These are phyloP conservation scores for Misgurnus mizolepis DNA, from an alignment of 2,113 vertebrate genomes.

Conservation along the genomic window DNA sequence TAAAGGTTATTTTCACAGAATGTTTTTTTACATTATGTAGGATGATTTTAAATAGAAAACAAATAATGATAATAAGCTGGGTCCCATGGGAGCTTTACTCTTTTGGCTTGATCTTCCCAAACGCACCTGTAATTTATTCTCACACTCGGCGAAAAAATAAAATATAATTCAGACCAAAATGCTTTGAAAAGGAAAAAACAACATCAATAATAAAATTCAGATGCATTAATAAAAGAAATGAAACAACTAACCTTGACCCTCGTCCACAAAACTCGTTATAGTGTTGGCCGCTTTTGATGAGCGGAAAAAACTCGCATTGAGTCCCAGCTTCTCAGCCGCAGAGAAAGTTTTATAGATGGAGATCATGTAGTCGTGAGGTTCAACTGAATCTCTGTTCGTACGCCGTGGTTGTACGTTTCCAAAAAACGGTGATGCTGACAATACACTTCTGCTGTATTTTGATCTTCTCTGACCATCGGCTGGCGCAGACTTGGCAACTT, in stretches of 20 bases:
- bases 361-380: slow-evolving; percentile 96
- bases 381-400: slow-evolving; percentile 59
- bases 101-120: not conserved
- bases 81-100: too few relatives aligned
- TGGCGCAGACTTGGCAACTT: slow-evolving; percentile 47
- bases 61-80: too few relatives aligned
- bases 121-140: not conserved
- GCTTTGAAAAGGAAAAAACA: not conserved
- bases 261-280: slow-evolving; percentile 94
- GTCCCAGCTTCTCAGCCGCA: slow-evolving; percentile 86
- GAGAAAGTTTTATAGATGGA: slow-evolving; percentile 92
- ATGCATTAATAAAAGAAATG: not conserved
- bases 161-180: not conserved
- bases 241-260: slow-evolving; percentile 81
- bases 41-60: too few relatives aligned
- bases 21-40: too few relatives aligned
- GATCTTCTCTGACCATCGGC: slow-evolving; percentile 57
- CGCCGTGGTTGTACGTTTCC: slow-evolving; percentile 52
- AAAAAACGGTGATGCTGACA: slow-evolving; percentile 48
- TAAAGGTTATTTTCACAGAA: too few relatives aligned
- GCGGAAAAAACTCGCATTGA: slow-evolving; percentile 88
- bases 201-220: not conserved
- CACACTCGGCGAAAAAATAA: not conserved
- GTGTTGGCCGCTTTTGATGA: slow-evolving; percentile 92
- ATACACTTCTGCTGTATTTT: slow-evolving; percentile 64